These are phyloP conservation scores for Entosphenus tridentatus DNA, from an alignment of 2,113 vertebrate genomes.

Conservation along the genomic window DNA sequence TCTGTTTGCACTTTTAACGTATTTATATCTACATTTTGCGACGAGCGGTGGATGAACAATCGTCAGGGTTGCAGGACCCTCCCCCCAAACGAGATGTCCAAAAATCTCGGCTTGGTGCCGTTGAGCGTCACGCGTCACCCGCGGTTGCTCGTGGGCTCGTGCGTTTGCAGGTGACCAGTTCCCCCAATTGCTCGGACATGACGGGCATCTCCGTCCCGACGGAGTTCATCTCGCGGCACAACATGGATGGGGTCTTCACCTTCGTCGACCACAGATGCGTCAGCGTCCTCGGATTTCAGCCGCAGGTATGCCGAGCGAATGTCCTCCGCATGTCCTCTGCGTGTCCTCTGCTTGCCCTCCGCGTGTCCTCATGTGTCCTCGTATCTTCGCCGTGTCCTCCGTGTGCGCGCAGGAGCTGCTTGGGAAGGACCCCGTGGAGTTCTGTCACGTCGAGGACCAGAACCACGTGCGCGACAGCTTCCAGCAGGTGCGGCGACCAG, in stretches of 20 bases:
- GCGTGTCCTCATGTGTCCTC: neutral
- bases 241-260: constrained; percentile 57
- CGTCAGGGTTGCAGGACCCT: no score
- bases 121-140: no score
- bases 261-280: constrained; percentile 81
- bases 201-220: constrained; percentile 51
- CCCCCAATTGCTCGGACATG: constrained; percentile 48
- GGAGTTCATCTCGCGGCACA: constrained; percentile 89
- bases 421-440: constrained; percentile 75
- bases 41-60: no score
- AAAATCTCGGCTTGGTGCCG: no score
- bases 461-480: constrained; percentile 75
- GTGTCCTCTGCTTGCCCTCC: neutral
- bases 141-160: no score
- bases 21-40: no score
- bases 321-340: neutral
- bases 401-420: constrained; percentile 42
- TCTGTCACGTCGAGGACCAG: constrained; percentile 76
- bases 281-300: constrained; percentile 64
- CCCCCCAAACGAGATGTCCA: no score
- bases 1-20: no score
- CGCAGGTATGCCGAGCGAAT: constrained; percentile 34
- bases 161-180: constrained; percentile 51
- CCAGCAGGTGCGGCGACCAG: constrained; percentile 40
- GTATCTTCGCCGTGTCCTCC: neutral